Conservation (phyloP, 2,113 vertebrate species). For the Reinhardtius hippoglossoides region DNA sequence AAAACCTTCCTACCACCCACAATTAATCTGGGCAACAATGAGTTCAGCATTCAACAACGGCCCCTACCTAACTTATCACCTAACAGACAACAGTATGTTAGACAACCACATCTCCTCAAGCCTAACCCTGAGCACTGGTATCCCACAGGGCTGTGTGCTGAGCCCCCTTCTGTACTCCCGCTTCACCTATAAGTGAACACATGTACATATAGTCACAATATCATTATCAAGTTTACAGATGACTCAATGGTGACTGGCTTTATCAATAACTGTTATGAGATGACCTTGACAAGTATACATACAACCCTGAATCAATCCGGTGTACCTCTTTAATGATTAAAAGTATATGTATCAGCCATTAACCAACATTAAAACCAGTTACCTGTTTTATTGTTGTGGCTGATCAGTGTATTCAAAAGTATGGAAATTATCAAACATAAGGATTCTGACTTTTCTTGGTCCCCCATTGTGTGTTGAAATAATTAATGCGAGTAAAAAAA, state of each 20-base stretch:
- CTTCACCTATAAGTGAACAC: neutral
- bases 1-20: too few relatives aligned
- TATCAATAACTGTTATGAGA: too few relatives aligned
- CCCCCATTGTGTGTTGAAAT: neutral
- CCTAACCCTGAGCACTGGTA: neutral
- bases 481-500: constrained; percentile 7
- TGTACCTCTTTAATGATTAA: neutral
- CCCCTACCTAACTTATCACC: too few relatives aligned
- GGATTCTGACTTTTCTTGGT: neutral
- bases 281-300: neutral
- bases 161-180: neutral
- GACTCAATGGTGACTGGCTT: neutral
- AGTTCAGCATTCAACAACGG: too few relatives aligned
- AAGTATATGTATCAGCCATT: neutral
- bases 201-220: neutral
- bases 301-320: neutral
- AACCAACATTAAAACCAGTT: neutral
- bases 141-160: neutral
- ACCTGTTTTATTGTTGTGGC: neutral
- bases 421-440: neutral
- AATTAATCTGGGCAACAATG: too few relatives aligned
- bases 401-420: neutral
- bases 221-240: neutral
- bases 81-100: too few relatives aligned
- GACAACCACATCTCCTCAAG: too few relatives aligned